A percentile compares a stretch with the other conserved stretches of the same genome.
Evolutionary conservation across 2,888 invertebrate species (phyloP).

Genomic region (Gastracanthus pulcherrimus): DNA sequence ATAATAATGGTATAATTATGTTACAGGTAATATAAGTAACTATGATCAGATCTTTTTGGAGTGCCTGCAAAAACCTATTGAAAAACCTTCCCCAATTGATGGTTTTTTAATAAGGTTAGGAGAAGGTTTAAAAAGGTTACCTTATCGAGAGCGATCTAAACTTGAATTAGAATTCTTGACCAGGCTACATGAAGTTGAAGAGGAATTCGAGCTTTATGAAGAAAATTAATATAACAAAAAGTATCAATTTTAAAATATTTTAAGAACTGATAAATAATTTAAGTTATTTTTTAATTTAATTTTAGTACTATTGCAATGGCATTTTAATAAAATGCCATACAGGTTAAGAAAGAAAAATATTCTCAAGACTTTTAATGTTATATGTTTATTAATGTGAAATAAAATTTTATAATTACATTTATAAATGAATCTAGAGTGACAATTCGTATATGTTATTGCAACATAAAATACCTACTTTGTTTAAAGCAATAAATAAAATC

Average conservation of each 20-base stretch:
- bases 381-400: not conserved
- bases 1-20: not conserved
- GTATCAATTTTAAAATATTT: not conserved
- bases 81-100: conserved; percentile 44
- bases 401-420: not conserved
- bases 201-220: not conserved
- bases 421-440: not conserved
- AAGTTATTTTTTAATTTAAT: not conserved
- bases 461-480: not conserved
- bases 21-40: conserved; percentile 11
- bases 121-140: conserved; percentile 40
- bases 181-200: conserved; percentile 26
- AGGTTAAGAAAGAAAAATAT: not conserved
- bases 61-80: conserved; percentile 27
- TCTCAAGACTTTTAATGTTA: not conserved
- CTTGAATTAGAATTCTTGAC: conserved; percentile 37
- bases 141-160: conserved; percentile 31
- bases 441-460: not conserved
- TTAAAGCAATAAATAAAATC: not conserved
- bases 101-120: conserved; percentile 38
- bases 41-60: conserved; percentile 42
- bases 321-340: not conserved
- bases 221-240: not conserved
- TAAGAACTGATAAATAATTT: not conserved
- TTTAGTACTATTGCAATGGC: not conserved